These are phyloP conservation scores for Tympanoctomys barrerae DNA, from an alignment of 2,797 vertebrate genomes.

Conservation along the genomic window DNA sequence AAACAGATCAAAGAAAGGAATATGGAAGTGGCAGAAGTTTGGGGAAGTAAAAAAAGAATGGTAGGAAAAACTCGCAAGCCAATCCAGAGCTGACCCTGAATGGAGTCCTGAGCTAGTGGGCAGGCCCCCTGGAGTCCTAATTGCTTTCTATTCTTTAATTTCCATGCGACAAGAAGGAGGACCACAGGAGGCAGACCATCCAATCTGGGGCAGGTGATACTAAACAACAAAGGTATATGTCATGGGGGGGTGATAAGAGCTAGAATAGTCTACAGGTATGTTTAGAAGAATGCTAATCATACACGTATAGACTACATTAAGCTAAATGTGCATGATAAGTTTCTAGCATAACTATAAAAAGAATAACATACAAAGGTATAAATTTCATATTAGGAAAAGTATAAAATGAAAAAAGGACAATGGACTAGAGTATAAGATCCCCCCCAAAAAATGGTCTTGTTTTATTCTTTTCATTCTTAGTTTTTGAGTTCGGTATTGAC, in stretches of 20 bases:
- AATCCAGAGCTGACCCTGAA: not conserved
- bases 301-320: not conserved
- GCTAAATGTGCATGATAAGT: not conserved
- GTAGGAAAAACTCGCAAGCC: slow-evolving; percentile 9
- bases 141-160: not conserved
- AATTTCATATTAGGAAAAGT: not conserved
- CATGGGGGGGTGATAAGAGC: not conserved
- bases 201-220: not conserved
- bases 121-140: not conserved
- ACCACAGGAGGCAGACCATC: not conserved
- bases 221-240: slow-evolving; percentile 3
- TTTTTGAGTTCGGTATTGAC: not conserved
- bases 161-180: not conserved
- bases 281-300: slow-evolving; percentile 19
- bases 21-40: not conserved
- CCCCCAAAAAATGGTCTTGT: not conserved
- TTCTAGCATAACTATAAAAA: slow-evolving; percentile 42
- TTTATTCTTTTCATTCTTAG: slow-evolving; percentile 48
- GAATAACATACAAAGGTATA: slow-evolving; percentile 18
- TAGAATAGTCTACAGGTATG: not conserved
- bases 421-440: not conserved
- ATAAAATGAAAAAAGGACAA: not conserved
- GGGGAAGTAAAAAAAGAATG: not conserved
- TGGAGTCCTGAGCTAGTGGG: too few relatives aligned
- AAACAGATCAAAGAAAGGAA: not conserved